Percentiles rank a stretch among this genome's conserved stretches.
Evolutionary conservation across 37 sponge, comb jelly and placozoan genomes (phyloP).

Genomic region (Cladorhizidae sp.): DNA sequence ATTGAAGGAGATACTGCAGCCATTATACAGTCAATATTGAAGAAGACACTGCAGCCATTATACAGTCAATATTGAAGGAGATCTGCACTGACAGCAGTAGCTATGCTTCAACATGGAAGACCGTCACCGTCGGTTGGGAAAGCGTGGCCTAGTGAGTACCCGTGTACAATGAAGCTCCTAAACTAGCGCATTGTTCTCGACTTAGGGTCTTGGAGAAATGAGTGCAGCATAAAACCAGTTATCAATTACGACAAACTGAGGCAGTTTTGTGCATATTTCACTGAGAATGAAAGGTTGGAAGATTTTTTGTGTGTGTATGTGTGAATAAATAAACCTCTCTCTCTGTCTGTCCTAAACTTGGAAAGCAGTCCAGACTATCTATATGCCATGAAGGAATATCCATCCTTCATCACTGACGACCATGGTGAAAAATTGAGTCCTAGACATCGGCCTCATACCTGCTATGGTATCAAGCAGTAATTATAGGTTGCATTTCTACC

Average conservation of each 20-base stretch:
- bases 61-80: no score
- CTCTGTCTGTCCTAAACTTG: not conserved
- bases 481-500: not conserved
- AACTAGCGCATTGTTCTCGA: no score
- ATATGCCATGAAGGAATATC: slow-evolving; percentile 20
- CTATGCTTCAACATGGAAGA: not conserved
- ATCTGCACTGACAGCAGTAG: not conserved
- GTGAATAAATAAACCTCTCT: not conserved
- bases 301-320: no score
- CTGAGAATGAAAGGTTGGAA: not conserved
- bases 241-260: slow-evolving; percentile 38
- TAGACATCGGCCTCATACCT: not conserved
- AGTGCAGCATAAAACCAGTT: not conserved
- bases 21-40: no score
- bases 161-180: not conserved
- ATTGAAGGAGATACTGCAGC: no score
- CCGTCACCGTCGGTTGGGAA: not conserved
- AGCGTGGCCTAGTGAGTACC: not conserved
- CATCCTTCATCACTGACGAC: not conserved
- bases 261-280: slow-evolving; percentile 17
- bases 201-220: not conserved
- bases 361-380: not conserved
- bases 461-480: not conserved
- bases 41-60: no score
- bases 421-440: not conserved